Conservation (phyloP, 2,888 invertebrate species). For the Platerodrilus igneus region DNA sequence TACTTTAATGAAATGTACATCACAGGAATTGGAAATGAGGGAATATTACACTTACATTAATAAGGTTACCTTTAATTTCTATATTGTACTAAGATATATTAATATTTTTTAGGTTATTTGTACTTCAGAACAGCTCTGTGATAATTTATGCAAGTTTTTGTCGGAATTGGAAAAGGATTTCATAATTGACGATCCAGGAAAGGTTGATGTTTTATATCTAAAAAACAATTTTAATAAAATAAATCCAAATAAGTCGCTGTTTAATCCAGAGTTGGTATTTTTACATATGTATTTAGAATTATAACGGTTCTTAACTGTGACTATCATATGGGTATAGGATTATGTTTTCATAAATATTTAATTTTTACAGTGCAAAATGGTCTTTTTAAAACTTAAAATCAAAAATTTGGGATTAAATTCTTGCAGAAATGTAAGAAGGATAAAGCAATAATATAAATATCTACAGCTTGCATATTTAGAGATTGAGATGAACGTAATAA, state of each 20-base stretch:
- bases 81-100: neutral
- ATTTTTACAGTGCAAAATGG: too few relatives aligned
- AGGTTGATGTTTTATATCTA: slow-evolving; percentile 31
- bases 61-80: slow-evolving; percentile 25
- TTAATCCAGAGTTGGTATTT: slow-evolving; percentile 6
- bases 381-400: too few relatives aligned
- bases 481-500: too few relatives aligned
- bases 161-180: slow-evolving; percentile 29
- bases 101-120: slow-evolving; percentile 31
- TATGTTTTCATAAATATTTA: too few relatives aligned
- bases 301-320: too few relatives aligned
- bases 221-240: slow-evolving; percentile 17
- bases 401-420: too few relatives aligned
- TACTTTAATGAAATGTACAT: slow-evolving; percentile 27
- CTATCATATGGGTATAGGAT: too few relatives aligned
- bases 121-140: slow-evolving; percentile 29
- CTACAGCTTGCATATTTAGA: too few relatives aligned
- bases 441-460: too few relatives aligned
- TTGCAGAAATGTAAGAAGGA: too few relatives aligned
- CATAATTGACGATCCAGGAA: slow-evolving; percentile 32
- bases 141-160: slow-evolving; percentile 33
- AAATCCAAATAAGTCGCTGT: slow-evolving; percentile 11
- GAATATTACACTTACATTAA: slow-evolving; percentile 26
- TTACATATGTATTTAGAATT: too few relatives aligned
- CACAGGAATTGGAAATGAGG: too few relatives aligned